These are phyloP conservation scores for Melanogrammus aeglefinus DNA, from an alignment of 2,797 vertebrate genomes.

Conservation along the genomic window DNA sequence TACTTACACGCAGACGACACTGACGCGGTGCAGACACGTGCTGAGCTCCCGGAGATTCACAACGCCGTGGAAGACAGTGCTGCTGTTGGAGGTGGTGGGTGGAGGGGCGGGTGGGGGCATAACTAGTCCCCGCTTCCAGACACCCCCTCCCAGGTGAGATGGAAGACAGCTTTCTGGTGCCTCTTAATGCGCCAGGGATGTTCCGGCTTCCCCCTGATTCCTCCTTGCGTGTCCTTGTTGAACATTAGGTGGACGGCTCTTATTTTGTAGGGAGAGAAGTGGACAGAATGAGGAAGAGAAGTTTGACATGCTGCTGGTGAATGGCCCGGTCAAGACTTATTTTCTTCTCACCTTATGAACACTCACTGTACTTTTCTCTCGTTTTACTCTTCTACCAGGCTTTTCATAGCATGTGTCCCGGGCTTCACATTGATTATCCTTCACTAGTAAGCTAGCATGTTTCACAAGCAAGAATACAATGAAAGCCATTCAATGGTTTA, in stretches of 20 bases:
- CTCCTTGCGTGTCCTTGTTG: not conserved
- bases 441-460: not conserved
- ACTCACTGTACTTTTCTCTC: too few species aligned
- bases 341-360: too few species aligned
- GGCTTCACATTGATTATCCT: not conserved
- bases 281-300: too few species aligned
- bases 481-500: not conserved
- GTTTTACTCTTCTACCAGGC: too few species aligned
- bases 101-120: not conserved
- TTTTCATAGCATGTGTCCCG: not conserved
- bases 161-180: not conserved
- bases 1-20: conserved; percentile 24
- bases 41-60: conserved; percentile 25
- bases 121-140: not conserved
- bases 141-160: not conserved
- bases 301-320: too few species aligned
- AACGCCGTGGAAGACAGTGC: too few species aligned
- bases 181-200: too few species aligned
- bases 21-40: conserved; percentile 3
- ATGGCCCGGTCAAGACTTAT: too few species aligned
- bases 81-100: not conserved
- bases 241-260: not conserved
- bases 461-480: not conserved
- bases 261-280: not conserved
- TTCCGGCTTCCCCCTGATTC: not conserved